Evolutionary conservation across 1,140 invertebrate genomes (phyloP).

Genomic region (Heliothis subflexa): DNA sequence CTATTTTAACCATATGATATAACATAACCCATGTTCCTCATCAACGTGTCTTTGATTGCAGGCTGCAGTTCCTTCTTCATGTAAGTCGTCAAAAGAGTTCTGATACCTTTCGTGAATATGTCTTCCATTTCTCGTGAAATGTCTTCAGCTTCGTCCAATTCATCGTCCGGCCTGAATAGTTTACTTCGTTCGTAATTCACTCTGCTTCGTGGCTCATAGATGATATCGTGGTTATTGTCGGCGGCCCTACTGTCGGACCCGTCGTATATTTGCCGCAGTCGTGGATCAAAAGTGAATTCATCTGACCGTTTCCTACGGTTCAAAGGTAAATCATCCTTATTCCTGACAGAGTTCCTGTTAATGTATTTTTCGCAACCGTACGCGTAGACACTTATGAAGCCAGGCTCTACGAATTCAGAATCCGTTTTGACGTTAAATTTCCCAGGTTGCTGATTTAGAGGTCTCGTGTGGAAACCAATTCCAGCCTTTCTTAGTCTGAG

Average conservation of each 20-base stretch:
- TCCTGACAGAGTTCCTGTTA: slow-evolving; percentile 77
- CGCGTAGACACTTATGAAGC: slow-evolving; percentile 93
- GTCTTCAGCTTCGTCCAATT: slow-evolving; percentile 87
- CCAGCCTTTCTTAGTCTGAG: slow-evolving; percentile 91
- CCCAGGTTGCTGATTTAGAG: slow-evolving; percentile 84
- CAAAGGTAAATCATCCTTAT: slow-evolving; percentile 80
- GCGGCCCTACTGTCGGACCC: slow-evolving; percentile 74
- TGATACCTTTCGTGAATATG: slow-evolving; percentile 92
- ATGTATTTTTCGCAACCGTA: slow-evolving; percentile 90
- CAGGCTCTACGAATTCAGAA: slow-evolving; percentile 93
- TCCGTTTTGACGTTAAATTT: slow-evolving; percentile 92
- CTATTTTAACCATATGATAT: slow-evolving; percentile 90
- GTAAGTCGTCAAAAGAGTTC: slow-evolving; percentile 92
- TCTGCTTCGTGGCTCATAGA: slow-evolving; percentile 74
- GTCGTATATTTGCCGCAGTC: slow-evolving; percentile 60
- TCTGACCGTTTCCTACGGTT: slow-evolving; percentile 74
- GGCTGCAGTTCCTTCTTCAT: slow-evolving; percentile 94
- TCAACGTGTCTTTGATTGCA: slow-evolving; percentile 93
- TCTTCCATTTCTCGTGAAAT: slow-evolving; percentile 93
- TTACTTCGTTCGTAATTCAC: slow-evolving; percentile 81
- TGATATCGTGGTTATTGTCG: slow-evolving; percentile 75
- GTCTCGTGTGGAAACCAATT: slow-evolving; percentile 89
- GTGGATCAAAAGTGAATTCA: slow-evolving; percentile 76
- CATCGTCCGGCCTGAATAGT: slow-evolving; percentile 79
- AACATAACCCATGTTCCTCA: slow-evolving; percentile 94